A percentile compares a stretch with the other conserved stretches of the same genome.
phyloP scores from a whole-genome alignment of 2,888 invertebrate species.

The Ichneumoninae sp. region DNA sequence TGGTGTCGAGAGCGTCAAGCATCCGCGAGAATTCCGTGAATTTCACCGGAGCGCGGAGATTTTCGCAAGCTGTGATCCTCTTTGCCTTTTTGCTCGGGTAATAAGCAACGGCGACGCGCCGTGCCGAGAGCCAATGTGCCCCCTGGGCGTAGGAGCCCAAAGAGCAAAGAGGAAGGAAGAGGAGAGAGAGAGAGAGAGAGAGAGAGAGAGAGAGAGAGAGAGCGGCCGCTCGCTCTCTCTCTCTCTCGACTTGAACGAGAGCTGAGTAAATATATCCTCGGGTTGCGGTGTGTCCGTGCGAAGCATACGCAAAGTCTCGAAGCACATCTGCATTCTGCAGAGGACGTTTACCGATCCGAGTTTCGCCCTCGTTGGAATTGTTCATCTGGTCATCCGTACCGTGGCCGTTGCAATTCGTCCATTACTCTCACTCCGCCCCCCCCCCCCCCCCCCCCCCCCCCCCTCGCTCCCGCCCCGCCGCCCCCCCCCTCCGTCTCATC shows the following conservation, averaged over 20 bases:
- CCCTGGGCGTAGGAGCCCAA: conserved; percentile 35
- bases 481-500: too few species aligned
- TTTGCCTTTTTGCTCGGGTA: not conserved
- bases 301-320: conserved; percentile 32
- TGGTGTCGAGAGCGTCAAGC: not conserved
- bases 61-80: not conserved
- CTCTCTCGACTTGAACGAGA: conserved; percentile 47
- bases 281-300: conserved; percentile 24
- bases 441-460: not conserved
- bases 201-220: conserved; percentile 11
- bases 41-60: not conserved
- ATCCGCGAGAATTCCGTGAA: conserved; percentile 4
- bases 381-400: conserved; percentile 55
- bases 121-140: not conserved
- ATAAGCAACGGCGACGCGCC: not conserved
- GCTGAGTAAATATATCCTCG: conserved; percentile 66
- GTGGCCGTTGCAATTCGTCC: not conserved
- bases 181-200: conserved; percentile 13
- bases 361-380: conserved; percentile 65
- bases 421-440: not conserved
- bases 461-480: not conserved
- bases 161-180: conserved; percentile 41
- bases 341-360: conserved; percentile 75
- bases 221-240: too few species aligned
- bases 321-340: conserved; percentile 74